phyloP scores from a whole-genome alignment of 2,113 vertebrate species.

The Cyanoderma ruficeps region DNA sequence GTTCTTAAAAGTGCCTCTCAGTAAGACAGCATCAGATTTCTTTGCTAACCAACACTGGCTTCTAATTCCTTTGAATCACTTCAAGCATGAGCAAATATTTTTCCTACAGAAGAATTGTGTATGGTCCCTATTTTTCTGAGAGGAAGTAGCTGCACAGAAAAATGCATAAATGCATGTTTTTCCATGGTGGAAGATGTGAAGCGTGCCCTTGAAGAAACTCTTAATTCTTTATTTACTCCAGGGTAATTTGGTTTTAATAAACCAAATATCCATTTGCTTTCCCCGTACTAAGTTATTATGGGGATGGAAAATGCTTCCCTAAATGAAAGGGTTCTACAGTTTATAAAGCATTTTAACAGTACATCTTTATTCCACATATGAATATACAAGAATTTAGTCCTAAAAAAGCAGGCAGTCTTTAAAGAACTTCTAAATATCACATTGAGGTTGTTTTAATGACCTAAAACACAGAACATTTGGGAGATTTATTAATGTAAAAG shows the following conservation, averaged over 20 bases:
- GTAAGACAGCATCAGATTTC: not conserved
- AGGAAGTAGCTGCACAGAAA: not conserved
- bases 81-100: conserved; percentile 12
- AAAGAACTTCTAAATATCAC: not conserved
- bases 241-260: conserved; percentile 27
- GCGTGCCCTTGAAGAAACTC: not conserved
- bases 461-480: not conserved
- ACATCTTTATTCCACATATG: not conserved
- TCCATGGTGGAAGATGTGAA: not conserved
- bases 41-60: not conserved
- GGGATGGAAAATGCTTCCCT: conserved; percentile 7
- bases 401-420: conserved; percentile 12
- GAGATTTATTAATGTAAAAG: not conserved
- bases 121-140: not conserved
- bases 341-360: conserved; percentile 34
- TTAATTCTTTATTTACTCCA: not conserved
- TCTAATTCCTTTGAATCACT: not conserved
- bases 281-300: not conserved
- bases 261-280: conserved; percentile 15
- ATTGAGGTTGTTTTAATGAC: not conserved
- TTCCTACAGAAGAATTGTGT: not conserved
- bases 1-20: not conserved
- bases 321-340: not conserved
- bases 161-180: not conserved
- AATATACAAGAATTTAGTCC: not conserved